Percentiles rank a stretch among this genome's conserved stretches.
phyloP scores from a whole-genome alignment of 1,140 invertebrate species.

The Anoplophora glabripennis region DNA sequence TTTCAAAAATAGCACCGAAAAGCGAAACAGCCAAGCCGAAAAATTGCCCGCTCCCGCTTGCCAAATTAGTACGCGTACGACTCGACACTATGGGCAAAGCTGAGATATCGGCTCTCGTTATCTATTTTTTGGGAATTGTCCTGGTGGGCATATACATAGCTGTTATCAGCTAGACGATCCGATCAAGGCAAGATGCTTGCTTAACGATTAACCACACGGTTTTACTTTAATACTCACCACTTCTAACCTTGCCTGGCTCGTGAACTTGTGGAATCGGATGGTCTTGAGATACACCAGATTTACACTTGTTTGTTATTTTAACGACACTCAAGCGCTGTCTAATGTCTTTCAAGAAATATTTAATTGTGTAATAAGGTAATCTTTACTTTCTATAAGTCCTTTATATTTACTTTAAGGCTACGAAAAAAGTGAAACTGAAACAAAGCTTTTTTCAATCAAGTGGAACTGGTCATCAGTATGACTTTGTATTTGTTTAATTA shows the following conservation, averaged over 20 bases:
- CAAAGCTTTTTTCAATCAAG: too few relatives aligned
- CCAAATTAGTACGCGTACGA: slow-evolving; percentile 27
- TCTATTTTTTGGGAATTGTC: slow-evolving; percentile 26
- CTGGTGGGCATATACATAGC: slow-evolving; percentile 25
- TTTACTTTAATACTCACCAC: too few relatives aligned
- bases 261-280: too few relatives aligned
- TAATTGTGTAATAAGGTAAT: too few relatives aligned
- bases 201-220: background rate
- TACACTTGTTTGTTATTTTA: background rate
- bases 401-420: too few relatives aligned
- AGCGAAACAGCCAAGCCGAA: slow-evolving; percentile 4
- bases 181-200: slow-evolving; percentile 14
- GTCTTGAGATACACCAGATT: too few relatives aligned
- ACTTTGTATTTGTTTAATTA: too few relatives aligned
- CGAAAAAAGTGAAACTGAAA: too few relatives aligned
- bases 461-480: too few relatives aligned
- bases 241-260: too few relatives aligned
- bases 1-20: slow-evolving; percentile 12
- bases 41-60: slow-evolving; percentile 6
- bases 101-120: slow-evolving; percentile 22
- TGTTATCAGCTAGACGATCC: slow-evolving; percentile 17
- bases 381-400: too few relatives aligned
- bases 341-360: background rate
- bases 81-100: slow-evolving; percentile 14
- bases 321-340: background rate